Evolutionary conservation across 2,113 vertebrate species (phyloP).

Genomic region (Tachuris rubrigastra): DNA sequence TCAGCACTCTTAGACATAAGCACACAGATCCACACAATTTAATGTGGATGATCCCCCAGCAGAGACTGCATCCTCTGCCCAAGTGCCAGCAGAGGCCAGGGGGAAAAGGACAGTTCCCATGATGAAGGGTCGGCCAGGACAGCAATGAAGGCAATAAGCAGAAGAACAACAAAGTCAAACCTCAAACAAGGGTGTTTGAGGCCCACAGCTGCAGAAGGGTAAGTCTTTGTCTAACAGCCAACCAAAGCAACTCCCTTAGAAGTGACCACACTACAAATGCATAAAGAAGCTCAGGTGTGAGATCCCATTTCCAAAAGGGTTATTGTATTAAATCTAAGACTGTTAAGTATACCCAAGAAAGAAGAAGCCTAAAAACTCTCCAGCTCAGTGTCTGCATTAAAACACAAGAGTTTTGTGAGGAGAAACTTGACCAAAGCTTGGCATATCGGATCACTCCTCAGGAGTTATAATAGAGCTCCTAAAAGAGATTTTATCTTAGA

Average conservation of each 20-base stretch:
- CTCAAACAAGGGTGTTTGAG: neutral
- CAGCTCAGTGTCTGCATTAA: neutral
- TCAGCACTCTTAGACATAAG: neutral
- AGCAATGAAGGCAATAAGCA: neutral
- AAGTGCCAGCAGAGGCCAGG: neutral
- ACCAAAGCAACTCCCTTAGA: neutral
- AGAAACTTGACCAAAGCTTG: neutral
- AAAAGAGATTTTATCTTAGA: neutral
- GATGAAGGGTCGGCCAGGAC: neutral
- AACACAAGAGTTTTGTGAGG: neutral
- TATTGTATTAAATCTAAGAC: neutral
- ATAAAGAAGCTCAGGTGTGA: neutral
- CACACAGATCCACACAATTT: neutral
- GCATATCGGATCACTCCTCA: neutral
- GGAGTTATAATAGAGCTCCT: neutral
- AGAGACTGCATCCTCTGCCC: neutral
- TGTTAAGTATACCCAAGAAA: neutral
- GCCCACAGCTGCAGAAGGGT: neutral
- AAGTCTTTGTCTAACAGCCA: neutral
- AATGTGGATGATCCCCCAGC: neutral
- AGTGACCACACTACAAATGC: neutral
- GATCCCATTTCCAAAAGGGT: neutral
- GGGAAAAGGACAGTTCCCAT: rapidly evolving
- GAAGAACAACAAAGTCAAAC: neutral
- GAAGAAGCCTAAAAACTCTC: neutral